phyloP scores from a whole-genome alignment of 1,140 invertebrate genomes.

The Brachionus calyciflorus region DNA sequence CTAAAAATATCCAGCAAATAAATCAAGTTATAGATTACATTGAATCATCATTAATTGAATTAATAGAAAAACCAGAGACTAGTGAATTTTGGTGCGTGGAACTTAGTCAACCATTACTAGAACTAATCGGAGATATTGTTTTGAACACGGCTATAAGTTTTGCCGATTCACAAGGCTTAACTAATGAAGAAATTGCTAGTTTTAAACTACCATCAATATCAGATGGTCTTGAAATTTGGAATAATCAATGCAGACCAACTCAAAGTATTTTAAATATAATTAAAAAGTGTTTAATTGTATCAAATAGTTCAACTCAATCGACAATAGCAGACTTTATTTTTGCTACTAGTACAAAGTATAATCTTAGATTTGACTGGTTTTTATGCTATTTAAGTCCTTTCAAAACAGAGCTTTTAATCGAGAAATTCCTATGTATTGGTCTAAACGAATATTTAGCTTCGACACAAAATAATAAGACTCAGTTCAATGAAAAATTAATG shows the following conservation, averaged over 20 bases:
- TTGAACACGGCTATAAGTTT: not conserved
- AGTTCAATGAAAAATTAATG: not conserved
- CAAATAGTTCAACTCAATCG: not conserved
- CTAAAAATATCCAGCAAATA: constrained; percentile 36
- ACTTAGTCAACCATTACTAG: not conserved
- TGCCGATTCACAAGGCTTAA: not conserved
- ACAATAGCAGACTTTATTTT: not conserved
- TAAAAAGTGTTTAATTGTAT: constrained; percentile 9
- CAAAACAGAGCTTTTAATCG: not conserved
- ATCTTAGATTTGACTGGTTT: constrained; percentile 15
- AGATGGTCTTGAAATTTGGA: constrained; percentile 45
- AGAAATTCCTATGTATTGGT: not conserved
- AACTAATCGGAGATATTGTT: constrained; percentile 23
- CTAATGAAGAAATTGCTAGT: constrained; percentile 18
- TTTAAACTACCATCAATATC: constrained; percentile 1
- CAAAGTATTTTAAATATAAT: constrained; percentile 26
- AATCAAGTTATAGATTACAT: constrained; percentile 42
- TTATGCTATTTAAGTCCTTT: constrained; percentile 36
- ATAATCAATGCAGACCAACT: constrained; percentile 37
- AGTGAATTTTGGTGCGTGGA: constrained; percentile 37
- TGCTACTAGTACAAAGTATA: constrained; percentile 15
- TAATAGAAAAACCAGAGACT: constrained; percentile 8
- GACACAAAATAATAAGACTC: too few species aligned
- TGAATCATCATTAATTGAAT: not conserved
- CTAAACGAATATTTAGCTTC: constrained; percentile 7